Evolutionary conservation across 2,113 vertebrate species (phyloP).

Genomic region (Dolichallabes microphthalmus): DNA sequence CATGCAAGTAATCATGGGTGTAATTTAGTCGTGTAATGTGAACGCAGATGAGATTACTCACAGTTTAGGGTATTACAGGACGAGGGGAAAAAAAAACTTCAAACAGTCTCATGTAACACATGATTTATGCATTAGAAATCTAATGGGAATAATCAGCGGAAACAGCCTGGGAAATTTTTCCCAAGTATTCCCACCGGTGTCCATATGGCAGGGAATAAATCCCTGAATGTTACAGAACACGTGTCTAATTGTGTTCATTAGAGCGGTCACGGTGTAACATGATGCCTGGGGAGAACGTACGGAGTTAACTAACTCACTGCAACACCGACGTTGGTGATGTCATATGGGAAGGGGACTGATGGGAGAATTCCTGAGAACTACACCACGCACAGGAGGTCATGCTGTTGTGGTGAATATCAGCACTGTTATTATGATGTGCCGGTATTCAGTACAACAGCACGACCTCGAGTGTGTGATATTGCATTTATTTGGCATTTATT

Average conservation of each 20-base stretch:
- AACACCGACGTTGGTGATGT: neutral
- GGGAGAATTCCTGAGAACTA: neutral
- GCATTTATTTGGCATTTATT: too few species aligned
- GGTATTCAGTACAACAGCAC: too few species aligned
- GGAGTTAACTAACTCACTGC: too few species aligned
- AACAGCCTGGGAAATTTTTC: neutral
- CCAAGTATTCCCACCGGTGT: neutral
- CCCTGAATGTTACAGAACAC: slow-evolving; percentile 1
- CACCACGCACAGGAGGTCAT: too few species aligned
- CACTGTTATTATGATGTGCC: too few species aligned
- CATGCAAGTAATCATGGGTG: neutral
- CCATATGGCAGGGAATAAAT: slow-evolving; percentile 6
- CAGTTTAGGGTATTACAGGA: neutral
- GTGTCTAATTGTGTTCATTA: slow-evolving; percentile 1
- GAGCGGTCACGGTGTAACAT: neutral
- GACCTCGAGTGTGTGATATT: too few species aligned
- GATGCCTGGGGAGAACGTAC: neutral
- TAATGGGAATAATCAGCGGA: neutral
- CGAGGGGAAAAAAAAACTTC: neutral
- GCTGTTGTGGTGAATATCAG: too few species aligned
- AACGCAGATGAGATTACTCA: neutral
- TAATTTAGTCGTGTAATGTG: neutral
- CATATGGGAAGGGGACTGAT: neutral
- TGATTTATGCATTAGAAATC: neutral
- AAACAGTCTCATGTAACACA: neutral